Evolutionary conservation across 2,888 invertebrate genomes (phyloP), one percentile per base, ranked within the genome.

Genomic region (Cosmopolites sordidus): DNA sequence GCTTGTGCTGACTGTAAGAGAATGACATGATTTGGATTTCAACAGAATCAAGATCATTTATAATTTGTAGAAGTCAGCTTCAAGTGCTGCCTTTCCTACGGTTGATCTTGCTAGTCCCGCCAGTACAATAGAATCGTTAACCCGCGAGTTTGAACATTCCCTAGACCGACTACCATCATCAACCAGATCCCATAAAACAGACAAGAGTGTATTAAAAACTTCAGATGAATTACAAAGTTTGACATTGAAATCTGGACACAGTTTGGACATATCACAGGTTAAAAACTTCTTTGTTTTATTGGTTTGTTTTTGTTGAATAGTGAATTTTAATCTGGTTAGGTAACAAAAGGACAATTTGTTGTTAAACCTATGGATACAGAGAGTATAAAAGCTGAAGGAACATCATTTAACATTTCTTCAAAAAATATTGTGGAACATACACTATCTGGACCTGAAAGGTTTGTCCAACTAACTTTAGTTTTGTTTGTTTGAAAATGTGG

Each of bases 81-180:
- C 68, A 43, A 68, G 64, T 48, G 59, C 66, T 27, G 61, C 63
- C 44, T 63, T 64, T 47, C 62, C 64, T 44, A 62, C 62, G 51
- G 44, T 74, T 64, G 79, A 84, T 18, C 75, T 88, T 62, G 85
- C 85, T 48, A 88, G 87, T 69, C 87, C 89, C 15, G 86, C 86
- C 43, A 86, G 86, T 72, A 87, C 88, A 41, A 86, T 89, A 58
- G 87, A 88, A 71, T 87, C 86, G 0, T 76, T 89, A 55, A 86
- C 89, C 1, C 76, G 86, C 68, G 91, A 91, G 76, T 85, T 92
- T 66, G 91, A 92, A 70, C 87, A 89, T 72, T 87, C 89, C 17
- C 80, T 92, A 48, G 83, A 83, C 61, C 69, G 68, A 39, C 60
- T 70, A 22, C 68, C 69, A 16, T 69, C 18, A 58, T 48, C 55